Percentiles rank a stretch among this genome's conserved stretches.
Evolutionary conservation across 2,888 invertebrate genomes (phyloP).

Genomic region (Melanchra persicariae): DNA sequence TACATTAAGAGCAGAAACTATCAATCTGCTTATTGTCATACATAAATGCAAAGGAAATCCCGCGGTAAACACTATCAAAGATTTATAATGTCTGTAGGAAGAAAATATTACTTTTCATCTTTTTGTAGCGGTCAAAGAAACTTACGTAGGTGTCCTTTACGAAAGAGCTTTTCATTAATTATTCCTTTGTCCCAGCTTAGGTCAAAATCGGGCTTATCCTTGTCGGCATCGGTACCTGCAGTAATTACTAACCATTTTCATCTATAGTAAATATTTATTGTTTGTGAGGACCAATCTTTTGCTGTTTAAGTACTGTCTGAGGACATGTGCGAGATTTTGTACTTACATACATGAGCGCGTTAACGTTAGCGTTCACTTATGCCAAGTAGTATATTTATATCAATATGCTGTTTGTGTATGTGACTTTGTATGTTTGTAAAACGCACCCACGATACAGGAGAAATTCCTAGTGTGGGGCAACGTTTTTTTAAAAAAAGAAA

Average conservation of each 20-base stretch:
- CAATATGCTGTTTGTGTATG: too few relatives aligned
- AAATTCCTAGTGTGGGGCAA: too few relatives aligned
- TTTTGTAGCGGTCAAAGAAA: conserved; percentile 42
- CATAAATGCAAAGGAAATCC: not conserved
- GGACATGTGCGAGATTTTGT: not conserved
- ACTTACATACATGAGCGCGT: not conserved
- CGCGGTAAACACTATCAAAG: not conserved
- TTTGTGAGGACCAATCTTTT: not conserved
- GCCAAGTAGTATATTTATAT: too few relatives aligned
- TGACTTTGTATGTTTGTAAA: too few relatives aligned
- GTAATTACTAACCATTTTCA: conserved; percentile 10
- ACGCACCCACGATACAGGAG: too few relatives aligned
- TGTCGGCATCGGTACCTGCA: not conserved
- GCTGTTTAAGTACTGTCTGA: not conserved
- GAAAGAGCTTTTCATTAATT: conserved; percentile 44
- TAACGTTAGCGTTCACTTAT: not conserved
- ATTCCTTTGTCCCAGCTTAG: conserved; percentile 48
- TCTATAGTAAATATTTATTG: not conserved
- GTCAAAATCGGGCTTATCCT: conserved; percentile 34
- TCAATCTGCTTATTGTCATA: not conserved
- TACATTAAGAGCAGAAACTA: not conserved
- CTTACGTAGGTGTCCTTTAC: conserved; percentile 26
- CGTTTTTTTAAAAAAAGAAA: too few relatives aligned
- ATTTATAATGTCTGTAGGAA: not conserved
- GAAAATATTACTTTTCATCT: conserved; percentile 19